phyloP scores from a whole-genome alignment of 2,888 invertebrate species.

The Stenotaenia linearis region DNA sequence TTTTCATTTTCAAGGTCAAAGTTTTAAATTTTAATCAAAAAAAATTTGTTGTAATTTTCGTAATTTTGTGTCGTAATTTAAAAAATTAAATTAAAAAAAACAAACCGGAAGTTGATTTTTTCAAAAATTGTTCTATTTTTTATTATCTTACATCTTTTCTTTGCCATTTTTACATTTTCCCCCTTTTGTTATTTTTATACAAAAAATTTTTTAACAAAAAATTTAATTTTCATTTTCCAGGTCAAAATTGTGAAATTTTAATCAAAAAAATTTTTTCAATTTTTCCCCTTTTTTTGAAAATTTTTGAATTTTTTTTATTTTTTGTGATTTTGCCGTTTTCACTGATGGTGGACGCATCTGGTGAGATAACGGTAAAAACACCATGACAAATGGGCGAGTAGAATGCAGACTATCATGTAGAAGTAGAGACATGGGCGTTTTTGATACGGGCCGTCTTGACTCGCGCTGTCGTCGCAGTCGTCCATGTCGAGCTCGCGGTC shows the following conservation, averaged over 20 bases:
- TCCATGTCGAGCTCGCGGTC: not conserved
- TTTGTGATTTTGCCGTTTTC: not conserved
- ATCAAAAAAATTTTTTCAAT: not conserved
- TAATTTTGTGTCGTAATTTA: no score
- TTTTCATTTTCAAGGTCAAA: no score
- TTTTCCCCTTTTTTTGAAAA: no score
- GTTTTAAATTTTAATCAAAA: no score
- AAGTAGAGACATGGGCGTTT: not conserved
- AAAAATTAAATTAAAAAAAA: no score
- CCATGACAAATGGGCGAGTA: not conserved
- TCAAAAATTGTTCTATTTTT: no score
- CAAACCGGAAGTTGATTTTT: no score
- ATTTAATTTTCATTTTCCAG: no score
- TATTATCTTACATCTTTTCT: no score
- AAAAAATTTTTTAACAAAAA: no score
- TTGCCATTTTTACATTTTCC: no score
- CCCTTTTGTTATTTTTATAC: not conserved
- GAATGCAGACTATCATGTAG: not conserved
- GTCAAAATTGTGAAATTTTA: no score
- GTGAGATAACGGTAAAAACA: not conserved
- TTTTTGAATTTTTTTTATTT: not conserved
- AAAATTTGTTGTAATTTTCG: not conserved
- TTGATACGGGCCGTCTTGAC: not conserved
- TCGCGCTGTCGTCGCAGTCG: not conserved
- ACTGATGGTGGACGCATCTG: not conserved